phyloP scores from a whole-genome alignment of 1,140 invertebrate genomes.

The Zaprionus lachaisei region DNA sequence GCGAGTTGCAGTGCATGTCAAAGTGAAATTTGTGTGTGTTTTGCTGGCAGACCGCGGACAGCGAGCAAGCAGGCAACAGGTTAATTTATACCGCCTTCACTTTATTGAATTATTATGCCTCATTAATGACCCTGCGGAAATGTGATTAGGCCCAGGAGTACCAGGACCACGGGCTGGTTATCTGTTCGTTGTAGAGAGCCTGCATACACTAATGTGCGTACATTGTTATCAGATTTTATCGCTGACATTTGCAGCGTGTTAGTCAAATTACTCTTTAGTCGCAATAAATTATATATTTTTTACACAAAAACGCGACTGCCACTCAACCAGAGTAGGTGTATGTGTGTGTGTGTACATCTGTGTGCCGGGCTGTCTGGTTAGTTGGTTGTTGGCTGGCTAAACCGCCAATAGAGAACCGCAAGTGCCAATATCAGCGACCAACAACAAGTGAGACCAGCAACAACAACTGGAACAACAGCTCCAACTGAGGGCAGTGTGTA shows the following conservation, averaged over 20 bases:
- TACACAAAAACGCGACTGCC: constrained; percentile 2
- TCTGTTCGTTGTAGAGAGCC: background rate
- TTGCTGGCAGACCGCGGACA: constrained; percentile 22
- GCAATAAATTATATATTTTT: constrained; percentile 48
- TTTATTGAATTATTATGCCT: constrained; percentile 80
- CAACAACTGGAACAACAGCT: constrained; percentile 21
- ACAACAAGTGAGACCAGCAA: constrained; percentile 24
- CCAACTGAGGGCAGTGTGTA: constrained; percentile 29
- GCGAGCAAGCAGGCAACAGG: constrained; percentile 55
- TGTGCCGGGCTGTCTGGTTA: constrained; percentile 2
- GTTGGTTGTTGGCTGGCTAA: constrained; percentile 13
- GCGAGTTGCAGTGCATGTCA: constrained; percentile 64
- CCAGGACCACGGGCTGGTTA: background rate
- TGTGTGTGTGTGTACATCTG: constrained; percentile 12
- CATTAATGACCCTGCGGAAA: constrained; percentile 70
- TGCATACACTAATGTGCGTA: constrained; percentile 13
- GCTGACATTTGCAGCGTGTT: constrained; percentile 66
- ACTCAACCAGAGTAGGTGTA: background rate
- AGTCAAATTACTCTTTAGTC: constrained; percentile 52
- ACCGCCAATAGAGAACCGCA: constrained; percentile 47
- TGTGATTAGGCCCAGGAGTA: constrained; percentile 51
- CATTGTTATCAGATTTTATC: constrained; percentile 41
- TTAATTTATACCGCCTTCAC: constrained; percentile 79
- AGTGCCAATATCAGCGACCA: constrained; percentile 46
- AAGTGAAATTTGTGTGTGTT: constrained; percentile 67